Base-by-base conservation (phyloP, 2,797 vertebrate genomes). In the Peromyscus melanophrys region DNA sequence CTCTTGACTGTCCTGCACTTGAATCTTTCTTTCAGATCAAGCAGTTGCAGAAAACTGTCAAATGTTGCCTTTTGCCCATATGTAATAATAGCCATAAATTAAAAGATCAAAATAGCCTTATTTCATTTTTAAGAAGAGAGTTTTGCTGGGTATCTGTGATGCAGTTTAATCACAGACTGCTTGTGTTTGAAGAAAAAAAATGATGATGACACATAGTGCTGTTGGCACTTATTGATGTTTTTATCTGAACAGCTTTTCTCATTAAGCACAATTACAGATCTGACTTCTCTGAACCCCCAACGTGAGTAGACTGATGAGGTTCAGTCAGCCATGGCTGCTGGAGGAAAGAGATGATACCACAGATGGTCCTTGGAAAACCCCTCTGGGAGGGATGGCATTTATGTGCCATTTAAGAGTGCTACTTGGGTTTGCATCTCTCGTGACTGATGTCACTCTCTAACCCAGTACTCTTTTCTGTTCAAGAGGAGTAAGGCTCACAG, bases 241-340 rank as follows among this genome's bases (percentile, higher is more conserved):
- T 92, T 89, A 95, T 93, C 92, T 88, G 88, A 86, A 83, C 59
- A 83, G 81, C 29, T 93, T 94, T 52, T 91, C 73, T 89, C 78
- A 81, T 34, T 92, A 49, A 61, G 21, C 65, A 94, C 89, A 91
- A 37, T 91, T 73, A 78, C 6, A 90, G 78, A 52, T 37, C 17
- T 67, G 25, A 55, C 29, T 80, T 78, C 34, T 95, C 86, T 43
- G 69, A 43, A 43, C 63, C 55, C 31, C 81, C 52, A 89, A 96
- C 96, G 57, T 17, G 69, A 82, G 25, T 9, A 90, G 63, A 52
- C 46, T 78, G 52, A 43, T 89, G 96, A 86, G 46, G 19, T 92
- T 91, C 46, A 49, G 21, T 89, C 55, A 91, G 6, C 27, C 19
- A 67, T 43, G 69, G 29, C 37, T 75, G 61, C 37, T 63, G 61